A percentile compares a stretch with the other conserved stretches of the same genome.
phyloP scores from a whole-genome alignment of 2,888 invertebrate genomes.

The Hesperia comma region DNA sequence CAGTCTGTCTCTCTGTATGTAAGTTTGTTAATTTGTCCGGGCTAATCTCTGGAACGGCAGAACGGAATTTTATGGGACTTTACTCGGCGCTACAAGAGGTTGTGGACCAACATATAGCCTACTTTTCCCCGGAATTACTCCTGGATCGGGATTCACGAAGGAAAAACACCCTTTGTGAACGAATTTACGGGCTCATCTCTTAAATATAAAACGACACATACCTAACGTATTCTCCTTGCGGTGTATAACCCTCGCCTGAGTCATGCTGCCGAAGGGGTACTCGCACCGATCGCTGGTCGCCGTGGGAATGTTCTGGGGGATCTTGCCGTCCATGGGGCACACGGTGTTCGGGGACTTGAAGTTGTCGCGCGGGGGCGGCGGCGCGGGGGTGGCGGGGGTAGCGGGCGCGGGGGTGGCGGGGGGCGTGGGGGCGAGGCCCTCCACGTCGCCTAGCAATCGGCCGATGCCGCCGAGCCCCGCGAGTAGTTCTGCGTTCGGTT shows the following conservation, averaged over 20 bases:
- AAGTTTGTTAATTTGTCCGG: too few relatives aligned
- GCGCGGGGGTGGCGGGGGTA: conserved; percentile 83
- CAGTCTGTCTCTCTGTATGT: too few relatives aligned
- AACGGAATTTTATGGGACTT: too few relatives aligned
- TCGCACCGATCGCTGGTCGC: conserved; percentile 84
- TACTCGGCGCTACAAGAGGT: too few relatives aligned
- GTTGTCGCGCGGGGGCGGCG: conserved; percentile 70
- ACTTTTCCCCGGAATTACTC: too few relatives aligned
- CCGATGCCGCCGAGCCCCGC: conserved; percentile 67
- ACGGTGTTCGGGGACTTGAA: conserved; percentile 94
- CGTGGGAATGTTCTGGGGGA: conserved; percentile 83
- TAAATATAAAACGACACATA: conserved; percentile 40
- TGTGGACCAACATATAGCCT: too few relatives aligned
- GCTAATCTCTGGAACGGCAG: too few relatives aligned
- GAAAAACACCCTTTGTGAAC: too few relatives aligned
- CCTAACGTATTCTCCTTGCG: conserved; percentile 86
- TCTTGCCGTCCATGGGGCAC: conserved; percentile 92
- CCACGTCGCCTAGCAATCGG: conserved; percentile 60
- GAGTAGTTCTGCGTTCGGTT: conserved; percentile 65
- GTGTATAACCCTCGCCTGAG: conserved; percentile 93
- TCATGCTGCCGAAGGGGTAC: conserved; percentile 96
- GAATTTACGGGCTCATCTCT: too few relatives aligned
- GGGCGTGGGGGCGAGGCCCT: conserved; percentile 51
- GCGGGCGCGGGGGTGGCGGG: conserved; percentile 69
- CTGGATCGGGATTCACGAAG: too few relatives aligned